Evolutionary conservation across 2,888 invertebrate genomes (phyloP).

Genomic region (Lithophane semibrunnea): DNA sequence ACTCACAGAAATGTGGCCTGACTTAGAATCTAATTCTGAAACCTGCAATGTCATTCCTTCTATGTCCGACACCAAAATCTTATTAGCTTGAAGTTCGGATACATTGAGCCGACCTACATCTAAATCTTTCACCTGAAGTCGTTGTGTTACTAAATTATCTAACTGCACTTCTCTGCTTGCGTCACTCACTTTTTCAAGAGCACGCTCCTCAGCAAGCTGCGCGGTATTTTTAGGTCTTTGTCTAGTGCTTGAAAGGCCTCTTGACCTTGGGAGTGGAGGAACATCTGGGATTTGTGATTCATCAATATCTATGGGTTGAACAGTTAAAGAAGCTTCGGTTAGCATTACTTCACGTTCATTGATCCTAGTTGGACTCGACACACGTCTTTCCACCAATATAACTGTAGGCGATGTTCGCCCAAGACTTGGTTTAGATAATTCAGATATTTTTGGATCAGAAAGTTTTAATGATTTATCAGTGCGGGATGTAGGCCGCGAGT

Average conservation of each 20-base stretch:
- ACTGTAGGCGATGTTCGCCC: slow-evolving; percentile 91
- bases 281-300: slow-evolving; percentile 85
- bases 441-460: slow-evolving; percentile 90
- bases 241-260: slow-evolving; percentile 68
- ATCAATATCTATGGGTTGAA: slow-evolving; percentile 91
- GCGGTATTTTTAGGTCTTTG: slow-evolving; percentile 70
- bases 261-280: slow-evolving; percentile 85
- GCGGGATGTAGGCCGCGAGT: slow-evolving; percentile 89
- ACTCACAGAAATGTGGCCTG: slow-evolving; percentile 92
- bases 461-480: slow-evolving; percentile 90
- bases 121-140: slow-evolving; percentile 93
- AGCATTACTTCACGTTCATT: slow-evolving; percentile 91
- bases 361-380: slow-evolving; percentile 91
- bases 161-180: slow-evolving; percentile 82
- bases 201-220: slow-evolving; percentile 73
- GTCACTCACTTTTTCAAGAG: slow-evolving; percentile 82
- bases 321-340: slow-evolving; percentile 92
- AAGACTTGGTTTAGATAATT: slow-evolving; percentile 88
- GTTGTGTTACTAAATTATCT: slow-evolving; percentile 90
- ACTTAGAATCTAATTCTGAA: slow-evolving; percentile 93
- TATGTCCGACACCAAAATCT: slow-evolving; percentile 95
- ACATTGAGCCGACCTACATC: slow-evolving; percentile 95
- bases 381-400: slow-evolving; percentile 91
- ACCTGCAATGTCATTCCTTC: slow-evolving; percentile 94
- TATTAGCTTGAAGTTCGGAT: slow-evolving; percentile 94